phyloP scores from a whole-genome alignment of 2,888 invertebrate species.

The Eristalis tenax region DNA sequence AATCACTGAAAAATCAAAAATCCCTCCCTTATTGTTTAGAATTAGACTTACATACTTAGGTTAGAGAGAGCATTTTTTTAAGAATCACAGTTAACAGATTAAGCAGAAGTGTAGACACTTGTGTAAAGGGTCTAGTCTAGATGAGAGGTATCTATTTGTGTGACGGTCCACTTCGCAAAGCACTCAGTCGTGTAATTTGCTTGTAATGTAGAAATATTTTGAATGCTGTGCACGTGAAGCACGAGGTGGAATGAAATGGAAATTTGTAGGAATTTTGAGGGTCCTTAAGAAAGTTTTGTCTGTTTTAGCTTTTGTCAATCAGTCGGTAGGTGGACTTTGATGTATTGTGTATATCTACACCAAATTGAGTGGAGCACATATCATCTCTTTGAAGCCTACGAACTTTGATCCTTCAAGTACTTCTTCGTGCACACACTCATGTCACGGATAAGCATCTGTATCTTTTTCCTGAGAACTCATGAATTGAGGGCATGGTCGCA shows the following conservation, averaged over 20 bases:
- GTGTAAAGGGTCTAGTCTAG: background rate
- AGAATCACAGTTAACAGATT: background rate
- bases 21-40: slow-evolving; percentile 61
- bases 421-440: too few species aligned
- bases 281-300: background rate
- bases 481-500: too few species aligned
- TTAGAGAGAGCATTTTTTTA: background rate
- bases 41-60: slow-evolving; percentile 31
- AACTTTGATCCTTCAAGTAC: background rate
- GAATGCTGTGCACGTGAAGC: background rate
- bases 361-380: background rate
- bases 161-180: background rate
- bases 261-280: background rate
- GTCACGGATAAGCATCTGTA: too few species aligned
- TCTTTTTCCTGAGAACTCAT: too few species aligned
- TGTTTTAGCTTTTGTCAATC: background rate
- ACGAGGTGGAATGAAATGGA: background rate
- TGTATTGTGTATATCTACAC: too few species aligned
- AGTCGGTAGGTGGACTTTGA: too few species aligned
- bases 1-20: slow-evolving; percentile 12
- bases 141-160: background rate
- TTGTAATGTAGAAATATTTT: background rate
- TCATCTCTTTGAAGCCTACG: background rate
- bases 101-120: background rate
- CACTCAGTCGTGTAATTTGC: background rate